A percentile compares a stretch with the other conserved stretches of the same genome.
Conservation (phyloP, 2,888 invertebrate species). For the Nysson spinosus region DNA sequence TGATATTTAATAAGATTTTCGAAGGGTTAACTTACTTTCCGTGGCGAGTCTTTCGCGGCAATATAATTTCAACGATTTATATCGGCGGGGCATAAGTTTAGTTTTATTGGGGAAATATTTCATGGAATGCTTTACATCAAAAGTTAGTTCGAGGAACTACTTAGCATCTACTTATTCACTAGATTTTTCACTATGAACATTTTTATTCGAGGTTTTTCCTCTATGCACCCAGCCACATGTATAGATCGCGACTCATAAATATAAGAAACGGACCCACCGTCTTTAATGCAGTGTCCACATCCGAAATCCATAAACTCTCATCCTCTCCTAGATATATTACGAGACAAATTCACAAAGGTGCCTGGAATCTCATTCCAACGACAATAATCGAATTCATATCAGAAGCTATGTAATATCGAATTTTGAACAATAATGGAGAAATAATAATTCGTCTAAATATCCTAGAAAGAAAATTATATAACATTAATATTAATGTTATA, state of each 20-base stretch:
- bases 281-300: conserved; percentile 62
- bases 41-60: no score
- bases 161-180: conserved; percentile 58
- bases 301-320: conserved; percentile 61
- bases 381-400: no score
- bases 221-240: conserved; percentile 37
- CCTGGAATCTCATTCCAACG: conserved; percentile 3
- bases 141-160: conserved; percentile 55
- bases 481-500: no score
- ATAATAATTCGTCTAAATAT: no score
- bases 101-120: conserved; percentile 42
- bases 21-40: no score
- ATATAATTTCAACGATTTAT: background rate
- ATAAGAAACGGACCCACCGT: conserved; percentile 49
- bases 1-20: no score
- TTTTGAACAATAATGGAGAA: conserved; percentile 5
- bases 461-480: no score
- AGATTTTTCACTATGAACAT: conserved; percentile 51
- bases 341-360: conserved; percentile 52
- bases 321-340: conserved; percentile 53
- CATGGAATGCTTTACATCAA: conserved; percentile 33
- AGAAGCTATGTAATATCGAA: conserved; percentile 19
- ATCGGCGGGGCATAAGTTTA: conserved; percentile 45
- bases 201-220: conserved; percentile 26
- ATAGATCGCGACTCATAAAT: conserved; percentile 62